Percentiles rank a stretch among this genome's conserved stretches.
Evolutionary conservation across 2,113 vertebrate species (phyloP).

Genomic region (Hypocryptadius cinnamomeus): DNA sequence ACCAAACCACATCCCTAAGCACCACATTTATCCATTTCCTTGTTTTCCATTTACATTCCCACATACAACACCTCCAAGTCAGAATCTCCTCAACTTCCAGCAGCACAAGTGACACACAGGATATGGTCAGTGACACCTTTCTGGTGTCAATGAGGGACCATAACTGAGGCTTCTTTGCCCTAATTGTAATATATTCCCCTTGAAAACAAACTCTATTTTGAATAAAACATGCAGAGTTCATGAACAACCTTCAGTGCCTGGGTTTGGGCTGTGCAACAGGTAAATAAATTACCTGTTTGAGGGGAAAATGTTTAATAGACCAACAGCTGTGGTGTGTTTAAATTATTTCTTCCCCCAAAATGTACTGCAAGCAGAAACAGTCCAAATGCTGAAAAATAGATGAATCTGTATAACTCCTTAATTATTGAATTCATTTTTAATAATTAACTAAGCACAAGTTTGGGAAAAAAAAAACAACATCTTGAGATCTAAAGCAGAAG

Average conservation of each 20-base stretch:
- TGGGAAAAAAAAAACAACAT: background rate
- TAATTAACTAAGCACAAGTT: constrained; percentile 25
- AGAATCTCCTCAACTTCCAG: background rate
- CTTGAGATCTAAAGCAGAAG: constrained; percentile 17
- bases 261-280: background rate
- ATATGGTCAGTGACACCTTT: background rate
- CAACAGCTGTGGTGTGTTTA: background rate
- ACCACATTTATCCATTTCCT: background rate
- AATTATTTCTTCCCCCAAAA: background rate
- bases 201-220: background rate
- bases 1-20: background rate
- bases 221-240: background rate
- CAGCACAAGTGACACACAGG: background rate
- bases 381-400: constrained; percentile 52
- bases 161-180: background rate
- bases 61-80: background rate
- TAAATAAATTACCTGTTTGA: background rate
- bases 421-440: constrained; percentile 55
- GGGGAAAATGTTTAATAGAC: background rate
- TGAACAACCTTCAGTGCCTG: background rate
- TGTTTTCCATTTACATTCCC: background rate
- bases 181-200: background rate
- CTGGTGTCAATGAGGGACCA: background rate
- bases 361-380: background rate
- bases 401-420: constrained; percentile 31